phyloP scores from a whole-genome alignment of 2,797 vertebrate species.

The Setipinna tenuifilis region DNA sequence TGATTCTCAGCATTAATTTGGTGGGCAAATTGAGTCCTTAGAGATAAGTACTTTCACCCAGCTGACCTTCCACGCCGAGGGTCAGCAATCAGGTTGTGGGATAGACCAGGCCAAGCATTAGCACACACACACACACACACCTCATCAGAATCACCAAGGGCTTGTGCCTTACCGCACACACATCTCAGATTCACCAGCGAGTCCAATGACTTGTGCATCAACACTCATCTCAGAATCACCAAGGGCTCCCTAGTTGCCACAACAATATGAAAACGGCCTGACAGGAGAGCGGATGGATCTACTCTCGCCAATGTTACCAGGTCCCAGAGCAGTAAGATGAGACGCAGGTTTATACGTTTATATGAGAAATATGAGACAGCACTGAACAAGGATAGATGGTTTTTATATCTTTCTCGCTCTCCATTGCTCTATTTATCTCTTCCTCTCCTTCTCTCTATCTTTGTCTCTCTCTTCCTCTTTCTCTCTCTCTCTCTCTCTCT shows the following conservation, averaged over 20 bases:
- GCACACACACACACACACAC: no score
- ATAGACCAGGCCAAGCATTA: background rate
- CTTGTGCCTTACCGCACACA: no score
- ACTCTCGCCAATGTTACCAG: background rate
- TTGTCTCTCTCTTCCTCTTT: background rate
- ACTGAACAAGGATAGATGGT: background rate
- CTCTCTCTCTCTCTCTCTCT: background rate
- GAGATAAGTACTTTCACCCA: background rate
- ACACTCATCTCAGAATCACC: background rate
- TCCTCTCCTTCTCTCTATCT: background rate
- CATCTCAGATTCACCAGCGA: no score
- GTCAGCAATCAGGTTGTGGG: background rate
- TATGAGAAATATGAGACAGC: background rate
- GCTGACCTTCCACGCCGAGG: background rate
- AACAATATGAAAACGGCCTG: background rate
- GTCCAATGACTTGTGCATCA: no score
- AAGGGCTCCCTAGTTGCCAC: background rate
- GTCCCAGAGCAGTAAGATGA: background rate
- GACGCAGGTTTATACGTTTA: background rate
- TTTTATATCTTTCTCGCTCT: background rate
- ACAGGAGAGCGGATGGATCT: background rate
- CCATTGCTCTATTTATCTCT: background rate
- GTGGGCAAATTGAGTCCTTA: background rate
- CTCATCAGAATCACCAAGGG: no score
- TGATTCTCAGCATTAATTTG: background rate